Evolutionary conservation across 35 echinoderm and acorn worm species (phyloP).

Genomic region (Amphiura filiformis): DNA sequence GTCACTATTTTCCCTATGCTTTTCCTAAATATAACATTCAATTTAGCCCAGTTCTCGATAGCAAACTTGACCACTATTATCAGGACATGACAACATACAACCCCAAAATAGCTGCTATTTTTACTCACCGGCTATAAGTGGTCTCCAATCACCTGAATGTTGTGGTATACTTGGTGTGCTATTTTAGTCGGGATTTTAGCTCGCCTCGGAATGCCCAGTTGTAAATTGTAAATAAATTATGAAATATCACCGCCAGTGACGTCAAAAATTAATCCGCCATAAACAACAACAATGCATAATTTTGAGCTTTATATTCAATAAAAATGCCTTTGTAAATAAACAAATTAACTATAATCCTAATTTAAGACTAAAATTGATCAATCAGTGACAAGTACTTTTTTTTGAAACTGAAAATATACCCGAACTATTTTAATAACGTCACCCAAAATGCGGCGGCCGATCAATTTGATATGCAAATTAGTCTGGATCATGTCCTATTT

Average conservation of each 20-base stretch:
- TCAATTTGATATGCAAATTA: slow-evolving; percentile 4
- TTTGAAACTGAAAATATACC: not conserved
- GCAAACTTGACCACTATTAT: not conserved
- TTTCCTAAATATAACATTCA: not conserved
- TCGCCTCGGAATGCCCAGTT: slow-evolving; percentile 9
- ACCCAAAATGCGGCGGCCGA: not conserved
- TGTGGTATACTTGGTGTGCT: not conserved
- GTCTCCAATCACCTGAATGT: not conserved
- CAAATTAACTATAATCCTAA: no score
- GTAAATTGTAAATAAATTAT: slow-evolving; percentile 2
- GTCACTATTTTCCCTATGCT: not conserved
- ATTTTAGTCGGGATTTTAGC: slow-evolving; percentile 14
- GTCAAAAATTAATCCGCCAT: slow-evolving; percentile 1
- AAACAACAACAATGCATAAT: not conserved
- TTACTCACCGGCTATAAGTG: slow-evolving; percentile 7
- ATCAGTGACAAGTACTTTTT: no score
- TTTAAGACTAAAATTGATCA: no score
- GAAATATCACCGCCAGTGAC: slow-evolving; percentile 1
- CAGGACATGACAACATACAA: not conserved
- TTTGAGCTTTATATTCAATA: no score
- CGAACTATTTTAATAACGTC: not conserved
- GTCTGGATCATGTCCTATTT: slow-evolving; percentile 14
- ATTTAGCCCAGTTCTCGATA: not conserved
- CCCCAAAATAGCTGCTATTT: not conserved
- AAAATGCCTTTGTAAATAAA: no score